These are phyloP conservation scores for Anolis sagrei DNA, from an alignment of 2,113 vertebrate species.

Conservation along the genomic window DNA sequence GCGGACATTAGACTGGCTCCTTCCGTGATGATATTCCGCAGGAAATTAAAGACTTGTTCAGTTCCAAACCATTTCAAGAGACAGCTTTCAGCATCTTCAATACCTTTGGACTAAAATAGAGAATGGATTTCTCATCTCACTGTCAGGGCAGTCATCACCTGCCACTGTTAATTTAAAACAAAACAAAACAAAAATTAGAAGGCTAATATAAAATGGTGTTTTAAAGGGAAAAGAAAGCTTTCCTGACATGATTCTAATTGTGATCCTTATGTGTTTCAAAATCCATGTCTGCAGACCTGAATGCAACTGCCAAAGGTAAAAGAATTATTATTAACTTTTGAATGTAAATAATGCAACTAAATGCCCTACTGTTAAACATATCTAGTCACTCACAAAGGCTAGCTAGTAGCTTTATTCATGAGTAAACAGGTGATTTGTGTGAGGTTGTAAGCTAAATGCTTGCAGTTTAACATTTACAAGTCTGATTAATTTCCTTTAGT, in stretches of 20 bases:
- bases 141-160: too few relatives aligned
- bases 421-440: background rate
- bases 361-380: slow-evolving; percentile 1
- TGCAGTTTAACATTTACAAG: background rate
- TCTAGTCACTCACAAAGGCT: background rate
- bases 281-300: background rate
- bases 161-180: background rate
- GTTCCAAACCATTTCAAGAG: too few relatives aligned
- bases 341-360: background rate
- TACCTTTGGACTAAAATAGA: too few relatives aligned
- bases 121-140: too few relatives aligned
- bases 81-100: too few relatives aligned
- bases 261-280: background rate
- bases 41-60: too few relatives aligned
- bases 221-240: background rate
- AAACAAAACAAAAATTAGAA: background rate
- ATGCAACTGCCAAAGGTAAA: background rate
- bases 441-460: too few relatives aligned
- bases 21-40: too few relatives aligned
- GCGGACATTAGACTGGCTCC: too few relatives aligned
- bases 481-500: background rate
- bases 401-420: background rate
- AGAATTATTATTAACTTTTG: background rate
- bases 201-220: background rate
- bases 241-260: background rate